phyloP scores from a whole-genome alignment of 1,140 invertebrate genomes.

The Plutomurus gul region DNA sequence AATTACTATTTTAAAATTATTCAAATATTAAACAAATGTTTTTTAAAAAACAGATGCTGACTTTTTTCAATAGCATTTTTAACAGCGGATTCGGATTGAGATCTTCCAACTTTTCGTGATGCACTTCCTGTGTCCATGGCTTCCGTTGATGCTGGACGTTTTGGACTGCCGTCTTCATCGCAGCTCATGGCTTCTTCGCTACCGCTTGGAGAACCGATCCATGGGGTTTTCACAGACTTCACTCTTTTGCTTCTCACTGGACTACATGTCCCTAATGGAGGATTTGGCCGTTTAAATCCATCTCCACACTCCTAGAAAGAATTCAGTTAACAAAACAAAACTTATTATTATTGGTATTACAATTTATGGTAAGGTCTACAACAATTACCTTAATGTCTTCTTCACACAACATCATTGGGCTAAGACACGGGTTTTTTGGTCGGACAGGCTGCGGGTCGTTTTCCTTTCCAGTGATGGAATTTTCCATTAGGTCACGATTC shows the following conservation, averaged over 20 bases:
- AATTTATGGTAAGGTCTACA: not conserved
- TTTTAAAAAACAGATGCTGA: not conserved
- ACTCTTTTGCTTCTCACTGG: not conserved
- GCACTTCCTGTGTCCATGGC: not conserved
- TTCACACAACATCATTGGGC: not conserved
- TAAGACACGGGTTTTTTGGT: too few relatives aligned
- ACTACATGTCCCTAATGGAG: not conserved
- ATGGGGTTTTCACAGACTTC: not conserved
- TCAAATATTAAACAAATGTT: too few relatives aligned
- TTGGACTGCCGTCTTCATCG: not conserved
- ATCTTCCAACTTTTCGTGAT: not conserved
- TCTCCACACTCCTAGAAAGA: not conserved
- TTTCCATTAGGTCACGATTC: not conserved
- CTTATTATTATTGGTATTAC: not conserved
- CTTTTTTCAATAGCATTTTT: conserved; percentile 36
- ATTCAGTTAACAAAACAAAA: not conserved
- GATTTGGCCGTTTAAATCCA: not conserved
- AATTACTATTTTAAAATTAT: too few relatives aligned
- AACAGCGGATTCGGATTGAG: conserved; percentile 44
- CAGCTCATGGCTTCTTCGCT: not conserved
- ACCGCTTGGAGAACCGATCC: not conserved
- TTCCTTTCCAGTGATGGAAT: not conserved
- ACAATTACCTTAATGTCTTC: not conserved
- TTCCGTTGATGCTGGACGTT: not conserved
- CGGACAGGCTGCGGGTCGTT: too few relatives aligned